These are phyloP conservation scores for Drosophila novamexicana DNA, from an alignment of 1,140 invertebrate species.

Conservation along the genomic window DNA sequence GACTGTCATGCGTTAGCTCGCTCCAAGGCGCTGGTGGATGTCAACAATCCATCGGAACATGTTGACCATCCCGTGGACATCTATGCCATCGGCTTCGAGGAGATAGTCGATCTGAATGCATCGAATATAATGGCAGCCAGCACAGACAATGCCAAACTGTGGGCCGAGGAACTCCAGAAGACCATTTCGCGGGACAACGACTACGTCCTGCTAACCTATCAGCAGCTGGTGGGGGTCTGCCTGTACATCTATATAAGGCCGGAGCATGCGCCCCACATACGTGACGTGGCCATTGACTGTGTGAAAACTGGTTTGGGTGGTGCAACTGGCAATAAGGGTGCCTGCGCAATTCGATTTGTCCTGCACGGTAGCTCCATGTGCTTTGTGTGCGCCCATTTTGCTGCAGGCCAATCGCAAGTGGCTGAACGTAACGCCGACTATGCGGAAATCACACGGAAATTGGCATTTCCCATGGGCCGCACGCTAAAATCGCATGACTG, in stretches of 20 bases:
- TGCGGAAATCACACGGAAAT: conserved; percentile 96
- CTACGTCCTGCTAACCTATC: conserved; percentile 96
- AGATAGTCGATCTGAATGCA: conserved; percentile 99
- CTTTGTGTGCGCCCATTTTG: conserved; percentile 99
- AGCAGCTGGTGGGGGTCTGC: conserved; percentile 99
- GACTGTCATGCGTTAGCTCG: conserved; percentile 87
- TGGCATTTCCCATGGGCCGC: conserved; percentile 96
- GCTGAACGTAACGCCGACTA: conserved; percentile 98
- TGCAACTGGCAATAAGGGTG: conserved; percentile 98
- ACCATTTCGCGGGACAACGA: conserved; percentile 93
- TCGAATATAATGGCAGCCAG: conserved; percentile 99
- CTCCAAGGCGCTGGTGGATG: conserved; percentile 85
- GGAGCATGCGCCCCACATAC: conserved; percentile 93
- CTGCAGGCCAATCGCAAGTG: conserved; percentile 97
- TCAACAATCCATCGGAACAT: conserved; percentile 83
- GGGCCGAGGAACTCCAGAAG: conserved; percentile 97
- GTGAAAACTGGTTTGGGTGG: conserved; percentile 99
- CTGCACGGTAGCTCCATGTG: conserved; percentile 97
- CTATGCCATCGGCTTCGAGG: conserved; percentile 99
- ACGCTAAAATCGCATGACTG: conserved; percentile 98
- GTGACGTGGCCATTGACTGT: conserved; percentile 96
- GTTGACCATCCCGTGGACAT: conserved; percentile 92
- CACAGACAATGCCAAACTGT: conserved; percentile 97
- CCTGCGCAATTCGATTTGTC: conserved; percentile 96
- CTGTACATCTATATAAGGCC: conserved; percentile 97